phyloP scores from a whole-genome alignment of 2,888 invertebrate genomes.

The Cerastoderma edule region DNA sequence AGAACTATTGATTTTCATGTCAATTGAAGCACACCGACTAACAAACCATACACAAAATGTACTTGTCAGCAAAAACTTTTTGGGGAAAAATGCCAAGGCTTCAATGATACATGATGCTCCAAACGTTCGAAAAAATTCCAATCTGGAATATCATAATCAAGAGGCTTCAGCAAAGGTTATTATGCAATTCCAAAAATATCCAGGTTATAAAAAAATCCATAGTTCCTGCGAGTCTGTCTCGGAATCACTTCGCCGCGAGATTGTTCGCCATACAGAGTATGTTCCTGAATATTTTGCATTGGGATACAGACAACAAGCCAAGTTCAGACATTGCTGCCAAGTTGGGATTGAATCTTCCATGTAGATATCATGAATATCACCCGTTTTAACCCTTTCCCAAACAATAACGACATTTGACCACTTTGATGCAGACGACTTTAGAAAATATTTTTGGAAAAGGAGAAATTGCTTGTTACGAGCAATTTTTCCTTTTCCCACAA shows the following conservation, averaged over 20 bases:
- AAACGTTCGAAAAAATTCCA: too few relatives aligned
- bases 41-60: slow-evolving; percentile 28
- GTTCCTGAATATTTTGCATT: slow-evolving; percentile 22
- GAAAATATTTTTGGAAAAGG: too few relatives aligned
- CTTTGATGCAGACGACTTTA: too few relatives aligned
- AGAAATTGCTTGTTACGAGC: too few relatives aligned
- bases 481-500: too few relatives aligned
- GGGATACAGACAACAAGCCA: background rate
- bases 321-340: slow-evolving; percentile 6
- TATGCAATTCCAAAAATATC: slow-evolving; percentile 4
- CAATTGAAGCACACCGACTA: slow-evolving; percentile 32
- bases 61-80: slow-evolving; percentile 37
- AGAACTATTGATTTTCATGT: slow-evolving; percentile 49
- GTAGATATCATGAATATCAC: too few relatives aligned
- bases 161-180: too few relatives aligned
- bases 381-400: too few relatives aligned
- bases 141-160: too few relatives aligned
- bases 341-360: slow-evolving; percentile 12
- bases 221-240: slow-evolving; percentile 6
- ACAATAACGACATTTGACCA: too few relatives aligned
- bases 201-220: slow-evolving; percentile 24
- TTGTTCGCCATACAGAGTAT: slow-evolving; percentile 3
- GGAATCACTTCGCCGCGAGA: slow-evolving; percentile 6
- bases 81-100: background rate
- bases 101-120: background rate